Percentiles rank a stretch among this genome's conserved stretches.
Evolutionary conservation across 2,113 vertebrate genomes (phyloP).

Genomic region (Syngnathus scovelli): DNA sequence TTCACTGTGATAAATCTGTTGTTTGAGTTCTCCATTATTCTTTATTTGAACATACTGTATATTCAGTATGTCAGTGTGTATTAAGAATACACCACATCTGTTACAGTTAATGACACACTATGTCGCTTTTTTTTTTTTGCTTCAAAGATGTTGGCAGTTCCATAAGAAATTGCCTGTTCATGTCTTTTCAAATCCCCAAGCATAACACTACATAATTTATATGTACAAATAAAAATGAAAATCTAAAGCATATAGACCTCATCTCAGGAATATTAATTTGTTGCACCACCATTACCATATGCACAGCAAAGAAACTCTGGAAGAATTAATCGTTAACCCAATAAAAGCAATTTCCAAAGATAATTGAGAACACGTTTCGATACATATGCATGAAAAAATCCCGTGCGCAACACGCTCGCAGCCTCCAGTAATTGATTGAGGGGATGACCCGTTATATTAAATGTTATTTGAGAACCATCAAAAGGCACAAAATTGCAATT

Average conservation of each 20-base stretch:
- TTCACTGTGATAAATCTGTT: not conserved
- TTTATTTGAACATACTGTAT: not conserved
- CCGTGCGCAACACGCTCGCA: slow-evolving; percentile 88
- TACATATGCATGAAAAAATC: slow-evolving; percentile 97
- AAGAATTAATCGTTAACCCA: slow-evolving; percentile 82
- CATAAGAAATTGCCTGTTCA: not conserved
- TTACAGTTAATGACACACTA: not conserved
- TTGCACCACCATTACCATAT: slow-evolving; percentile 60
- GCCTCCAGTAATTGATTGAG: slow-evolving; percentile 98
- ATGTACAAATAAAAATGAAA: not conserved
- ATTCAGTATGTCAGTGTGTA: not conserved
- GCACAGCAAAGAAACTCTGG: slow-evolving; percentile 71
- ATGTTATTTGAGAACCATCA: slow-evolving; percentile 99
- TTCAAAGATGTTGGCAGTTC: not conserved
- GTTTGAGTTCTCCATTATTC: not conserved
- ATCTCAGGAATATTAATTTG: slow-evolving; percentile 11
- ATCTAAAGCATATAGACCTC: not conserved
- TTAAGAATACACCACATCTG: not conserved
- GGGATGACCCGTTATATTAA: slow-evolving; percentile 99
- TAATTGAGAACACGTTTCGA: slow-evolving; percentile 99
- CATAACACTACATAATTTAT: not conserved
- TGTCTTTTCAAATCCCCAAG: not conserved
- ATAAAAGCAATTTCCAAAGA: slow-evolving; percentile 99
- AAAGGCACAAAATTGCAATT: slow-evolving; percentile 99
- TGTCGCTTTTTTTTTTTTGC: not conserved